Evolutionary conservation across 2,113 vertebrate genomes (phyloP), one percentile per base, ranked within the genome.

Genomic region (Petroica traversi): DNA sequence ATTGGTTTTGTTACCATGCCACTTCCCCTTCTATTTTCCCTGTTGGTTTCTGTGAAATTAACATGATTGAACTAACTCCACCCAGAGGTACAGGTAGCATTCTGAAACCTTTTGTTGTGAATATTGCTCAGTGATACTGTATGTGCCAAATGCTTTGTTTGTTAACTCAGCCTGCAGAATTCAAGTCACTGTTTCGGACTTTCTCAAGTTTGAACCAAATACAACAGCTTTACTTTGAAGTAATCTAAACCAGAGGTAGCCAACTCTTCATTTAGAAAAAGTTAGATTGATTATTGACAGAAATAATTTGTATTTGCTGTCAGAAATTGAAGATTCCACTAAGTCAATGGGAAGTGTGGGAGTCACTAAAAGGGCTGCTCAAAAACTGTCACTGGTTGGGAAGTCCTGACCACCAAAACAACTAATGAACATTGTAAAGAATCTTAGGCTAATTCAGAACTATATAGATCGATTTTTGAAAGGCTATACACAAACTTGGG

Each of bases 21-120:
- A 98, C 98, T 90, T 99, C 99, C 79, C 99, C 99, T 90, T 99
- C 99, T 95, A 99, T 99, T 98, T 99, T 99, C 97, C 99, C 99
- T 93, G 99, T 98, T 96, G 99, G 99, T 98, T 99, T 99, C 98
- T 99, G 99, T 99, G 99, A 99, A 99, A 99, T 99, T 98, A 99
- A 99, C 98, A 98, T 97, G 98, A 99, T 99, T 97, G 99, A 99
- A 98, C 98, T 99, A 96, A 99, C 99, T 83, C 99, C 99, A 98
- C 99, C 99, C 93, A 98, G 99, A 99, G 99, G 99, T 99, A 98
- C 91, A 89, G 85, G 80, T 96, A 83, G 88, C 66, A 87, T 95
- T 88, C 89, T 92, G 58, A 84, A 58, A 82, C 78, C 36, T 95
- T 93, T 72, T 95, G 28, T 81, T 94, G 55, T 85, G 24, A 85